Conservation (phyloP, 1,140 invertebrate genomes). For the Cepaea nemoralis region DNA sequence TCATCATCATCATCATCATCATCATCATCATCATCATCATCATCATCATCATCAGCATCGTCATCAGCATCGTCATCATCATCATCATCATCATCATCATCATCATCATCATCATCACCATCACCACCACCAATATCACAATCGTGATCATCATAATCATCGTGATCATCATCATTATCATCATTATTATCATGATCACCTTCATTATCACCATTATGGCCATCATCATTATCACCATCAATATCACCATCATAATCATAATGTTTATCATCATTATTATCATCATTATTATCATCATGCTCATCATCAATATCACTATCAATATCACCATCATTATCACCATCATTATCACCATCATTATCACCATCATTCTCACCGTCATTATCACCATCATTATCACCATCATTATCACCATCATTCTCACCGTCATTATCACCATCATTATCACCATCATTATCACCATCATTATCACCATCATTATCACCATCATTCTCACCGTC, state of each 20-base stretch:
- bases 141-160: conserved; percentile 29
- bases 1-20: not conserved
- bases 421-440: too few species aligned
- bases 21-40: not conserved
- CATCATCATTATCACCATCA: not conserved
- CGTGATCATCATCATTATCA: not conserved
- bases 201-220: not conserved
- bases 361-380: too few species aligned
- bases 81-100: conserved; percentile 17
- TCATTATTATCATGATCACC: not conserved
- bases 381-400: too few species aligned
- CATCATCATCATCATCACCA: conserved; percentile 3
- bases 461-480: too few species aligned
- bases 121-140: conserved; percentile 14
- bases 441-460: too few species aligned
- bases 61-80: conserved; percentile 8
- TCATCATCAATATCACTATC: not conserved
- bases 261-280: too few species aligned
- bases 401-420: too few species aligned
- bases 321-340: too few species aligned
- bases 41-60: not conserved
- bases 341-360: too few species aligned
- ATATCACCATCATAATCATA: too few species aligned
- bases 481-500: too few species aligned
- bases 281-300: too few species aligned